These are phyloP conservation scores for Dasypogon diadema DNA, from an alignment of 2,888 invertebrate species.

Conservation along the genomic window DNA sequence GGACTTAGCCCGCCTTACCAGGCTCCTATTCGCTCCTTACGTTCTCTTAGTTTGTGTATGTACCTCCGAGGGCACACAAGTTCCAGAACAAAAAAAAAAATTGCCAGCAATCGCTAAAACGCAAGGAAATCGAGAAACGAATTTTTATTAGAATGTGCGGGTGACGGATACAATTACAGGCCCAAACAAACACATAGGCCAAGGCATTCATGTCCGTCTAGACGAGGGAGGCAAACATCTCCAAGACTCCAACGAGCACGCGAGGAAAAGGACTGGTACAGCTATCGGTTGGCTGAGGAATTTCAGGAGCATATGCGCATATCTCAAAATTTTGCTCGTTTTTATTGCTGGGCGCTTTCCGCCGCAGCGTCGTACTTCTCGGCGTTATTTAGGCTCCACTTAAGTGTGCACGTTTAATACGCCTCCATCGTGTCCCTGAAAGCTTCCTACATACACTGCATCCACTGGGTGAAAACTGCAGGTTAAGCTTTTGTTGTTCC, in stretches of 20 bases:
- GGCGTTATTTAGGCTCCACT: conserved; percentile 33
- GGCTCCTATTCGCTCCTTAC: conserved; percentile 14
- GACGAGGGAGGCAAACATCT: background rate
- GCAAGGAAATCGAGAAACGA: conserved; percentile 36
- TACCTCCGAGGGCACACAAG: conserved; percentile 18
- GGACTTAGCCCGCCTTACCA: conserved; percentile 25
- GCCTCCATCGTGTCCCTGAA: conserved; percentile 18
- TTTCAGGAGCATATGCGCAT: conserved; percentile 54
- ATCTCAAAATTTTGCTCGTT: conserved; percentile 48
- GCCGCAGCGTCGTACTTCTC: background rate
- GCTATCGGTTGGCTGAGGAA: conserved; percentile 52
- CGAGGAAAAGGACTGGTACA: background rate
- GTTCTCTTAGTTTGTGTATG: conserved; percentile 30
- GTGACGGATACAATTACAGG: conserved; percentile 6
- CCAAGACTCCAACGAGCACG: conserved; percentile 22
- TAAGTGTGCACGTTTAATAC: conserved; percentile 30
- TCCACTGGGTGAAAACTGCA: conserved; percentile 1
- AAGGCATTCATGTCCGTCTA: background rate
- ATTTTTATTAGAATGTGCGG: conserved; percentile 41
- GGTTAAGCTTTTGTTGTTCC: conserved; percentile 34
- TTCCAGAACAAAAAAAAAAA: conserved; percentile 13
- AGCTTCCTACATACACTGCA: conserved; percentile 15
- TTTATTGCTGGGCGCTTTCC: conserved; percentile 14
- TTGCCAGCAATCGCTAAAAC: conserved; percentile 38
- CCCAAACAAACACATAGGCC: conserved; percentile 4